phyloP scores from a whole-genome alignment of 2,797 vertebrate genomes.

The Enteromius thamalakanensis region DNA sequence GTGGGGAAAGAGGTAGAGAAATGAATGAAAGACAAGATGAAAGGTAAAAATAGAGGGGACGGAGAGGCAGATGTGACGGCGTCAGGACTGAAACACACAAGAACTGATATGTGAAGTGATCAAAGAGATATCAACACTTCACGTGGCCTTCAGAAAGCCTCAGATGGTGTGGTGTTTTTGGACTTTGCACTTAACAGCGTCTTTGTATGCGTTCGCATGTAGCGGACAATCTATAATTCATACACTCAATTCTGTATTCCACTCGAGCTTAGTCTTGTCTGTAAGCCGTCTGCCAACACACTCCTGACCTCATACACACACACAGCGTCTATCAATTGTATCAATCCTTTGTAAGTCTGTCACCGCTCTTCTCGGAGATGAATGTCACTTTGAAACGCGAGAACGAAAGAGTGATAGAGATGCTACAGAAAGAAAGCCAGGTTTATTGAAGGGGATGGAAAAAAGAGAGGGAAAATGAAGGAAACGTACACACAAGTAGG shows the following conservation, averaged over 20 bases:
- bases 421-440: background rate
- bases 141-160: constrained; percentile 18
- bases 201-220: constrained; percentile 35
- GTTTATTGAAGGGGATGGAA: constrained; percentile 1
- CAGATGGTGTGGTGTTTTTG: constrained; percentile 31
- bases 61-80: constrained; percentile 9
- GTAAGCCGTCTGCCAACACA: constrained; percentile 41
- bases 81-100: constrained; percentile 28
- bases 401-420: constrained; percentile 28
- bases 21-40: constrained; percentile 35
- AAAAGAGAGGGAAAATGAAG: constrained; percentile 31
- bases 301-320: constrained; percentile 33
- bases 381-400: constrained; percentile 45
- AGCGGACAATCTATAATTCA: constrained; percentile 67
- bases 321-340: constrained; percentile 29
- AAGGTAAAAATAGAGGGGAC: constrained; percentile 17
- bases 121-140: constrained; percentile 44
- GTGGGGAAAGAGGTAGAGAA: background rate
- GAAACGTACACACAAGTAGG: background rate
- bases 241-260: constrained; percentile 66
- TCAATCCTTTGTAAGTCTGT: constrained; percentile 37
- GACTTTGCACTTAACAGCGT: constrained; percentile 11
- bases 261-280: constrained; percentile 61
- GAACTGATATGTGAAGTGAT: constrained; percentile 33
- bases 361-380: constrained; percentile 29